Evolutionary conservation across 2,888 invertebrate species (phyloP), one percentile per base, ranked within the genome.

Genomic region (Hartigia nigra): DNA sequence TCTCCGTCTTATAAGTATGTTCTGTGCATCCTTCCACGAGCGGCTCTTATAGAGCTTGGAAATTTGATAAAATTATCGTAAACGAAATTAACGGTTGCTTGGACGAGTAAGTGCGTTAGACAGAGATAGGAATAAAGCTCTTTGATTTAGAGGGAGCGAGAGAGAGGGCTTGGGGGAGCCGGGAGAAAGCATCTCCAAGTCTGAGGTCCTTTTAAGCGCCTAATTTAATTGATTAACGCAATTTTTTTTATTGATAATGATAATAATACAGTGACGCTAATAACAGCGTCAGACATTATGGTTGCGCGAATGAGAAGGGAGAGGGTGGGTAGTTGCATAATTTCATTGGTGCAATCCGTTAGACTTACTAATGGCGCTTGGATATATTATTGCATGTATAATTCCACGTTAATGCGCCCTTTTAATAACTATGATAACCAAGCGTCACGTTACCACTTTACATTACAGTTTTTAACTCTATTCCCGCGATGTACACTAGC

Each of bases 31-130:
- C 55, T 23, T 23, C 78, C 74, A 81, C 78, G 84, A 81, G 85
- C 1, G 0, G 82, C 83, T 83, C 85, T 84, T 85, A 86, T 83
- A 83, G 85, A 83, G 83, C 81, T 84, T 84, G 87, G 86, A 86
- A 86, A 85, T 81, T 82, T 85, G 87, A 88, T 88, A 81, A 84
- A 86, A 84, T 88, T 88, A 88, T 84, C 81, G 86, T 87, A 88
- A 55, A 88, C 84, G 83, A 82, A 84, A 84, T 88, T 88, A 87
- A 84, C 84, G 82, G 82, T 85, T 82, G 82, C 82, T 85, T 80
- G 76, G 70, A 81, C 80, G 78, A 78, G 80, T 75, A 55, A 55
- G 55, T 55, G 55, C 14, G 14, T 55, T 78, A 75, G 72, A 72
- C 1, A 31, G 31, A 31, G n/a, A 72, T 3, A 34, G 31, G n/a